Conservation (phyloP, 2,113 vertebrate species). For the Phoenicopterus ruber region DNA sequence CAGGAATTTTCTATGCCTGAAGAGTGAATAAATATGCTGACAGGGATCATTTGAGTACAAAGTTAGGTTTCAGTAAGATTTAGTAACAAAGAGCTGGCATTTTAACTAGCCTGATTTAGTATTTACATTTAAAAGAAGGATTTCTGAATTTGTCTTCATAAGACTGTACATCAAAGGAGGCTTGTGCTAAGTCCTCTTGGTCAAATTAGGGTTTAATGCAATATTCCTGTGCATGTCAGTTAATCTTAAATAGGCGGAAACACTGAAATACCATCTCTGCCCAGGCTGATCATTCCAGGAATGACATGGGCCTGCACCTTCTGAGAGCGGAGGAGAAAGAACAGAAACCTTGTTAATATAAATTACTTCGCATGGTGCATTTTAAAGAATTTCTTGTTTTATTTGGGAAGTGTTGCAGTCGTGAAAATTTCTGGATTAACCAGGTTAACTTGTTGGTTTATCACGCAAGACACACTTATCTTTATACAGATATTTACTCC, state of each 20-base stretch:
- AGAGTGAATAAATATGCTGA: conserved; percentile 11
- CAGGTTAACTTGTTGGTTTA: neutral
- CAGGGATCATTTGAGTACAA: conserved; percentile 5
- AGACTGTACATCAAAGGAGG: conserved; percentile 46
- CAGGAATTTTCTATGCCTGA: conserved; percentile 22
- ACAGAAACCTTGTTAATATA: neutral
- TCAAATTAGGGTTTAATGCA: conserved; percentile 44
- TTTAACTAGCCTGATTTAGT: neutral
- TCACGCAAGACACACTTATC: neutral
- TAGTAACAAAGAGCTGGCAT: neutral
- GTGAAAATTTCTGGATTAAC: neutral
- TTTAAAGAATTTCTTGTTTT: neutral
- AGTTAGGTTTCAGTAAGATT: conserved; percentile 19
- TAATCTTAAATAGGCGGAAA: conserved; percentile 32
- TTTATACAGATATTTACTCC: neutral
- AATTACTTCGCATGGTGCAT: neutral
- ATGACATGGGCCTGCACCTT: neutral
- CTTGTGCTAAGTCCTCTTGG: conserved; percentile 46
- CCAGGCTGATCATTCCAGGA: neutral
- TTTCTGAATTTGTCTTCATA: conserved; percentile 30
- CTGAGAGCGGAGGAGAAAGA: neutral
- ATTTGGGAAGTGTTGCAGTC: neutral
- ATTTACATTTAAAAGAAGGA: conserved; percentile 45
- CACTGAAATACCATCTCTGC: neutral
- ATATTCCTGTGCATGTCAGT: conserved; percentile 12